Evolutionary conservation across 1,140 invertebrate genomes (phyloP).

Genomic region (Whitmania pigra): DNA sequence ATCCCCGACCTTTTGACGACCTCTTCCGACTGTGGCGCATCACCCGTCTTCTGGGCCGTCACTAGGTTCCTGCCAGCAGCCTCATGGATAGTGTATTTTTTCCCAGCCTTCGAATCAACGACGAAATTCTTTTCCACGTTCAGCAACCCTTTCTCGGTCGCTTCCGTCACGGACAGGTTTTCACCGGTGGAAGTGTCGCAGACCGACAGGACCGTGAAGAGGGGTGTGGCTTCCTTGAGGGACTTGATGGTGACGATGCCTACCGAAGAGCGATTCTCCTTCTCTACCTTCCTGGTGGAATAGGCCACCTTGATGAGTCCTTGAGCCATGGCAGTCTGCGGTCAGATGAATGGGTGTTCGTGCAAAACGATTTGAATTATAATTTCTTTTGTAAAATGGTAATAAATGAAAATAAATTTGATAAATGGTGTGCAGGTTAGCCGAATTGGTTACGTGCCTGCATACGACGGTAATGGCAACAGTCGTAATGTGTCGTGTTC

Average conservation of each 20-base stretch:
- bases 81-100: constrained; percentile 33
- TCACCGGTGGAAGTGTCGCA: constrained; percentile 33
- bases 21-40: constrained; percentile 24
- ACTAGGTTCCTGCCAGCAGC: constrained; percentile 36
- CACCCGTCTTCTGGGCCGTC: constrained; percentile 17
- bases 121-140: constrained; percentile 30
- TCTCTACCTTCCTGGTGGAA: constrained; percentile 1
- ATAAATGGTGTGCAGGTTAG: too few relatives aligned
- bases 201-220: constrained; percentile 34
- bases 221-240: constrained; percentile 31
- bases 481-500: too few relatives aligned
- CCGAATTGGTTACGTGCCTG: too few relatives aligned
- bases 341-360: not conserved
- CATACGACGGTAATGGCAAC: too few relatives aligned
- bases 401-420: too few relatives aligned
- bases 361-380: not conserved
- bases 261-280: constrained; percentile 28
- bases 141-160: constrained; percentile 29
- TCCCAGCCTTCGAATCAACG: constrained; percentile 29
- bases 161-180: constrained; percentile 29
- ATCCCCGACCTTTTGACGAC: constrained; percentile 20
- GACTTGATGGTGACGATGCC: constrained; percentile 39
- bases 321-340: constrained; percentile 14
- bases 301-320: constrained; percentile 25
- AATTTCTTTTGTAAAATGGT: too few relatives aligned